Evolutionary conservation across 2,113 vertebrate species (phyloP).

Genomic region (Hippocampus guttulatus): DNA sequence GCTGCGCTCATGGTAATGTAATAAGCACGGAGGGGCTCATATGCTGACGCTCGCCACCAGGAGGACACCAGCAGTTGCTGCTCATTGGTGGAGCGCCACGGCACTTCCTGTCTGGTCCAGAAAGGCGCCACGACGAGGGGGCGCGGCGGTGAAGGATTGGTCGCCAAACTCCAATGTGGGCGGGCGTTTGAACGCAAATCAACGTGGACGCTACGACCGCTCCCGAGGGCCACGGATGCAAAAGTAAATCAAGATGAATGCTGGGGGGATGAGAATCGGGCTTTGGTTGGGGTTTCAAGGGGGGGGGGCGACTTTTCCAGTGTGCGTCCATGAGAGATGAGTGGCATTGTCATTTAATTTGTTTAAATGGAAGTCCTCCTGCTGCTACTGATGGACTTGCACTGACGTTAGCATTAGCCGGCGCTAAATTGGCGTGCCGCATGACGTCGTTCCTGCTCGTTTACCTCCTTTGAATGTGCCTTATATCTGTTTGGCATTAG

Average conservation of each 20-base stretch:
- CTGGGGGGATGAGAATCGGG: not conserved
- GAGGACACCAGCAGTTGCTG: slow-evolving; percentile 43
- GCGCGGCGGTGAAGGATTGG: not conserved
- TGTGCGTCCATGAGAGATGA: too few species aligned
- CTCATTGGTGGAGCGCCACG: slow-evolving; percentile 36
- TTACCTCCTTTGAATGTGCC: too few species aligned
- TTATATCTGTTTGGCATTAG: too few species aligned
- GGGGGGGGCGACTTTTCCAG: too few species aligned
- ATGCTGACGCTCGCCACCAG: slow-evolving; percentile 24
- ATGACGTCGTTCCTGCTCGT: too few species aligned
- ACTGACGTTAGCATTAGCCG: too few species aligned
- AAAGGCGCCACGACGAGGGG: not conserved
- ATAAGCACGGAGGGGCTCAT: slow-evolving; percentile 44
- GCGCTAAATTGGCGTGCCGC: too few species aligned
- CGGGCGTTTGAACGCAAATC: not conserved
- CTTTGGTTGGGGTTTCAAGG: too few species aligned
- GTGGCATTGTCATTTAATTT: too few species aligned
- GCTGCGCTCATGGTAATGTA: slow-evolving; percentile 53
- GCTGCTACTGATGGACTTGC: too few species aligned
- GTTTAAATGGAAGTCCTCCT: too few species aligned
- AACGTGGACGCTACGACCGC: not conserved
- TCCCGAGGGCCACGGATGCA: not conserved
- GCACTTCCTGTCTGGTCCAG: not conserved
- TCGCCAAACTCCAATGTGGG: not conserved
- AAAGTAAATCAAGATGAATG: not conserved